Conservation (phyloP, 2,797 vertebrate genomes). For the Smutsia temminckii region DNA sequence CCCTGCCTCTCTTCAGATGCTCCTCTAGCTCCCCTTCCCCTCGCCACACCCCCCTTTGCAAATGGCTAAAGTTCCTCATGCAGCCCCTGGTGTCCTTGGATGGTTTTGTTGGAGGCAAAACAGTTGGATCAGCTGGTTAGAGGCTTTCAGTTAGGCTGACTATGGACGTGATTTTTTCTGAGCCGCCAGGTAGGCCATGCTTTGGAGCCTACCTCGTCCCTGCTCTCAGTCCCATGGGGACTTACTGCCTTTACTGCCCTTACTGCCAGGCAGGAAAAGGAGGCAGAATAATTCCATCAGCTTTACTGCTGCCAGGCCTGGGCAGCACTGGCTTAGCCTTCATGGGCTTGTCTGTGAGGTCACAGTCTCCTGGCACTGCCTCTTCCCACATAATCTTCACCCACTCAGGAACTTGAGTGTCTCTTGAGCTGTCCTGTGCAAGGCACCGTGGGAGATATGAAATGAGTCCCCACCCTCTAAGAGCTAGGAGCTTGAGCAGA, state of each 20-base stretch:
- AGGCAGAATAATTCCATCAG: not conserved
- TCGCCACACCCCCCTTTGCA: not conserved
- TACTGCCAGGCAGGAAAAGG: not conserved
- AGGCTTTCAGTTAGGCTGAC: not conserved
- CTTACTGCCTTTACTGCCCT: not conserved
- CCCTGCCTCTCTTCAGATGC: not conserved
- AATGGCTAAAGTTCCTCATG: not conserved
- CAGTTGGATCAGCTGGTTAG: not conserved
- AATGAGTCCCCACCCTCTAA: not conserved
- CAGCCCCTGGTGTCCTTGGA: not conserved
- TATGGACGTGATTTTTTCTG: not conserved
- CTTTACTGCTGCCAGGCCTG: not conserved
- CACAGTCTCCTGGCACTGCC: not conserved
- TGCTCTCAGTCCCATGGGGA: accelerated
- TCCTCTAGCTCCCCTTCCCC: not conserved
- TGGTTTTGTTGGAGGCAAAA: not conserved
- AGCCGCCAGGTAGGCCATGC: not conserved
- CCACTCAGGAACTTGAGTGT: not conserved
- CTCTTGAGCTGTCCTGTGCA: not conserved
- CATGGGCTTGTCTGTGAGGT: not conserved
- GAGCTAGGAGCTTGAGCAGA: not conserved
- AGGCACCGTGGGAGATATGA: not conserved
- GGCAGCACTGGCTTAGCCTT: not conserved
- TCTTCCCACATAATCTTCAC: not conserved
- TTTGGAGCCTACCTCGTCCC: not conserved